Percentiles rank a stretch among this genome's conserved stretches.
phyloP scores from a whole-genome alignment of 2,888 invertebrate genomes.

The Polydrusus cervinus region DNA sequence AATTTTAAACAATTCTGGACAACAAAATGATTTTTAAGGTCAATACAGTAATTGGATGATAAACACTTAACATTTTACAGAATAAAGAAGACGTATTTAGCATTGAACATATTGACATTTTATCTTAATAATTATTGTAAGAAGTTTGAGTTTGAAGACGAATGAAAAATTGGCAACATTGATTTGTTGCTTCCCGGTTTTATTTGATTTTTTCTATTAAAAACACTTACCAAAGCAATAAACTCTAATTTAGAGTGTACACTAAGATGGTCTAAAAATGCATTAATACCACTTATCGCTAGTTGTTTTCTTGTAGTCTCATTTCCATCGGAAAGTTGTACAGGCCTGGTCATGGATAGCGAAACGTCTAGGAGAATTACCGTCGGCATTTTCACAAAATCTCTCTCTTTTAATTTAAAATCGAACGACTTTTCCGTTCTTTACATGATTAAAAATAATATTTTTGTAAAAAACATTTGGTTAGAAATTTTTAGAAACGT shows the following conservation, averaged over 20 bases:
- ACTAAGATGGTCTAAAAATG: conserved; percentile 79
- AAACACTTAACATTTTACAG: neutral
- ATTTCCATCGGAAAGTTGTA: conserved; percentile 72
- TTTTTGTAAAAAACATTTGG: neutral
- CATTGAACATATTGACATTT: neutral
- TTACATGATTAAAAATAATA: neutral
- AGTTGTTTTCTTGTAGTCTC: conserved; percentile 78
- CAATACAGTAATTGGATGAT: neutral
- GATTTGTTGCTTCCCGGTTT: neutral
- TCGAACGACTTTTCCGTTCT: neutral
- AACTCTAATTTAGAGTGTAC: conserved; percentile 81
- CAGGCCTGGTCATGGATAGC: conserved; percentile 80
- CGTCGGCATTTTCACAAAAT: conserved; percentile 77
- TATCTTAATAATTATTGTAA: neutral
- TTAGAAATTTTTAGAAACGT: neutral
- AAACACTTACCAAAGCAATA: conserved; percentile 78
- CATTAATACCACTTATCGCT: conserved; percentile 79
- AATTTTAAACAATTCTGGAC: neutral
- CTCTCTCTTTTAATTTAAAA: conserved; percentile 1
- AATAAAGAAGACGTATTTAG: neutral
- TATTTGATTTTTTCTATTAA: neutral
- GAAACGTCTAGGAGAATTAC: conserved; percentile 83
- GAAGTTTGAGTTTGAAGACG: no score
- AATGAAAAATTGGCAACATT: conserved; percentile 13
- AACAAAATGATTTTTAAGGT: neutral